Evolutionary conservation across 1,140 invertebrate species (phyloP).

Genomic region (Aphaenogaster ashmeadi): DNA sequence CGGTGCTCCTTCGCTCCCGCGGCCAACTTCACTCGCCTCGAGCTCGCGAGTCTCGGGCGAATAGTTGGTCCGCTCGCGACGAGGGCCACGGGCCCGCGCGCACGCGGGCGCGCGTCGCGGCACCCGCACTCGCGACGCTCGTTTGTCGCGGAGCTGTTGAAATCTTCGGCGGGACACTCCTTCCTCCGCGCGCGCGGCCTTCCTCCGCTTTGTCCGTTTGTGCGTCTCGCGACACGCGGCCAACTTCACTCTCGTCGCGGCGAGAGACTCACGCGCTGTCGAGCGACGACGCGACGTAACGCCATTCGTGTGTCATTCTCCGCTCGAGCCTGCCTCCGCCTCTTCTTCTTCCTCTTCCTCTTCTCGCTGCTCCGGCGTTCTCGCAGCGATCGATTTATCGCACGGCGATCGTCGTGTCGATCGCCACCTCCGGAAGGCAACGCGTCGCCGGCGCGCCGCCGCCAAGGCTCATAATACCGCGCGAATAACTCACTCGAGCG

Average conservation of each 20-base stretch:
- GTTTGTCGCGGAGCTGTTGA: background rate
- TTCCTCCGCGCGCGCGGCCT: background rate
- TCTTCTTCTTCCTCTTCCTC: background rate
- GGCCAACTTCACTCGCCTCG: too few species aligned
- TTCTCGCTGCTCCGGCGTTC: background rate
- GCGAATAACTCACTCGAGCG: constrained; percentile 11
- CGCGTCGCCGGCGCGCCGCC: background rate
- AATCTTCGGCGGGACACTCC: background rate
- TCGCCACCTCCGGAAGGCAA: constrained; percentile 10
- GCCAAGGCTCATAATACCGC: background rate
- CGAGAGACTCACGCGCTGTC: constrained; percentile 20
- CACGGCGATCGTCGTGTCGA: background rate
- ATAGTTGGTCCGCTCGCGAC: background rate
- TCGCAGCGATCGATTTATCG: constrained; percentile 4
- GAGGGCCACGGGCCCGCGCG: constrained; percentile 32
- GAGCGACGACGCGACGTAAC: background rate
- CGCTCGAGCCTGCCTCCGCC: background rate
- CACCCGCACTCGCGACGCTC: constrained; percentile 17
- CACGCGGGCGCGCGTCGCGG: constrained; percentile 44
- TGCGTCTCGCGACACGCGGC: background rate
- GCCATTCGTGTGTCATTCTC: constrained; percentile 22
- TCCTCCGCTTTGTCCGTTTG: background rate
- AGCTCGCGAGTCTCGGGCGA: too few species aligned
- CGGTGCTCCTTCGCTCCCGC: too few species aligned
- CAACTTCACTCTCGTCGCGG: constrained; percentile 5